Evolutionary conservation across 2,797 vertebrate genomes (phyloP), one percentile per base, ranked within the genome.

Genomic region (Gadopsis marmoratus): DNA sequence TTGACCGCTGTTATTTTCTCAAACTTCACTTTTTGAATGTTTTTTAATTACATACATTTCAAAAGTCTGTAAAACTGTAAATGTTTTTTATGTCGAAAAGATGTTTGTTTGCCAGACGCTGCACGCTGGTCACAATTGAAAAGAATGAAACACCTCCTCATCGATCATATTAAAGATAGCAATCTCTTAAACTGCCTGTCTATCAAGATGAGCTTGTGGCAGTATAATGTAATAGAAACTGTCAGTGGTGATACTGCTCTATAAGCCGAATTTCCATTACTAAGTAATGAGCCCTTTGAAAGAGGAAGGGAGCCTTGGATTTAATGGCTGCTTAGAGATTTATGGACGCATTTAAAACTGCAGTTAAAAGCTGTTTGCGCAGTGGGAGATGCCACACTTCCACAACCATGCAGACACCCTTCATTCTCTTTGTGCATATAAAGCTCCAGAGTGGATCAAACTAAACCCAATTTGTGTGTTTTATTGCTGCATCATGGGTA

Each of bases 291-390:
- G 19, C 62, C 45, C 37, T 80, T 74, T 79, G n/a, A 59, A 68
- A 48, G 37, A 37, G 5, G 8, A 3, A 1, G 51, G 41, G 58
- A 63, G 35, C 54, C 63, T 71, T 83, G 10, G 29, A 66, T 78
- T 85, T 80, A 81, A 83, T 29, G 67, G 72, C 77, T 69, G 54
- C 47, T 41, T 23, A 2, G 68, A 86, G 71, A 87, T 87, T 83
- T 84, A 79, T 85, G 73, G 47, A 41, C 67, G 61, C 50, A 43
- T 35, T 72, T 19, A 53, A 33, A 74, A 58, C 8, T 50, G 50
- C 35, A 39, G 21, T 81, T 69, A 58, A 79, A 79, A 64, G 45
- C 31, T 81, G 56, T 85, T 87, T 82, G 78, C 79, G 48, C 48
- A 67, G 19, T 43, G 47, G 43, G 14, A 39, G 35, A 75, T 74